These are phyloP conservation scores for Nebria brevicollis DNA, from an alignment of 2,888 invertebrate species.

Conservation along the genomic window DNA sequence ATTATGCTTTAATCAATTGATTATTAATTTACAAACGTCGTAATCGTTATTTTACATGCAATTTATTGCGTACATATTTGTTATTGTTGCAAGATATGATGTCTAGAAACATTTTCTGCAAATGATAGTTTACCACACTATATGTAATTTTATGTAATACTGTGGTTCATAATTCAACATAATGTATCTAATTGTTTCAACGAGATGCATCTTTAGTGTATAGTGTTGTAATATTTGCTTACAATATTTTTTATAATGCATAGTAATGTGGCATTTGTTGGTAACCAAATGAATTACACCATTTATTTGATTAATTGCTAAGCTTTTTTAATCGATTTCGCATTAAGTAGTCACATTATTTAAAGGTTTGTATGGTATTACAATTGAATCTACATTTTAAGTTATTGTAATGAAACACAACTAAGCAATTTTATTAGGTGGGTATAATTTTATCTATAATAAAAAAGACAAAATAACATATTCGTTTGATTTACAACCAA, in stretches of 20 bases:
- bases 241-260: neutral
- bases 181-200: neutral
- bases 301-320: too few relatives aligned
- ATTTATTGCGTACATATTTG: neutral
- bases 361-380: too few relatives aligned
- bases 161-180: neutral
- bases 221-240: neutral
- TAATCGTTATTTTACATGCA: neutral
- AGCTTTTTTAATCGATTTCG: too few relatives aligned
- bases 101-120: neutral
- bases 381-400: too few relatives aligned
- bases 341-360: too few relatives aligned
- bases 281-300: neutral
- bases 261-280: neutral
- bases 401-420: too few relatives aligned
- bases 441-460: too few relatives aligned
- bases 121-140: neutral
- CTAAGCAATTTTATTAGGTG: too few relatives aligned
- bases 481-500: too few relatives aligned
- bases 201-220: neutral
- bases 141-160: neutral
- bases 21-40: neutral
- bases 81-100: too few relatives aligned
- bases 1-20: slow-evolving; percentile 11
- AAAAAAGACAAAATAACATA: too few relatives aligned